Base-by-base conservation (phyloP, 2,888 invertebrate species). In the Cynaeus angustus region DNA sequence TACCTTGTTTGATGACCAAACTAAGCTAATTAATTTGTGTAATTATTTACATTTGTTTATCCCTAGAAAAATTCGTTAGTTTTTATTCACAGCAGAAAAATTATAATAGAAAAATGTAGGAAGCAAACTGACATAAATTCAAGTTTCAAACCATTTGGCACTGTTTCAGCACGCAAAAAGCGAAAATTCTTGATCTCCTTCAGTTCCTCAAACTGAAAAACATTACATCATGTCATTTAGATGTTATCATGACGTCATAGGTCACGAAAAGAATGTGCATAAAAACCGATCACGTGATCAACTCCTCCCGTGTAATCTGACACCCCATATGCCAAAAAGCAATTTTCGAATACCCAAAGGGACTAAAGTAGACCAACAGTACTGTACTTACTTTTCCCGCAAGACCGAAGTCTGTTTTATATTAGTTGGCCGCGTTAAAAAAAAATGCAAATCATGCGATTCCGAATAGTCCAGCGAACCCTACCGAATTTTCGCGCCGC, bases 191-290 rank as follows among this genome's bases (percentile, higher is more conserved):
- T 13, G 1, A 8, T 7, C 26, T 33, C 12, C 48, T 13, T 8
- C 48, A 16, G n/a, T 14, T 21, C 21, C 48, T 7, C 3, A 1
- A 13, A 43, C 6, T 7, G 10, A 21, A 56, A 56, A 41, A 41
- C 28, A 13, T 61, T 46, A 61, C 48, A 61, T 61, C 48, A 48
- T 59, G 10, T 26, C 16, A 28, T 9, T 56, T 56, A 7, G 43
- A 56, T 37, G 61, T 48, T 46, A 33, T 37, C 61, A 37, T 61
- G 61, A 61, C 61, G 61, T 61, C 61, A 61, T 59, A 59, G 46
- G 46, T 59, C 48, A 59, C 10, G 7, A 14, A 50, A 59, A 38
- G 61, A 61, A 58, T 58, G 43, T 45, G 45, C 58, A 9, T 9
- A 45, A 61, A 38, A 61, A 38, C 28, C 9, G 9, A 53, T 14